Base-by-base conservation (phyloP, 2,113 vertebrate genomes). In the Coryphaenoides rupestris region DNA sequence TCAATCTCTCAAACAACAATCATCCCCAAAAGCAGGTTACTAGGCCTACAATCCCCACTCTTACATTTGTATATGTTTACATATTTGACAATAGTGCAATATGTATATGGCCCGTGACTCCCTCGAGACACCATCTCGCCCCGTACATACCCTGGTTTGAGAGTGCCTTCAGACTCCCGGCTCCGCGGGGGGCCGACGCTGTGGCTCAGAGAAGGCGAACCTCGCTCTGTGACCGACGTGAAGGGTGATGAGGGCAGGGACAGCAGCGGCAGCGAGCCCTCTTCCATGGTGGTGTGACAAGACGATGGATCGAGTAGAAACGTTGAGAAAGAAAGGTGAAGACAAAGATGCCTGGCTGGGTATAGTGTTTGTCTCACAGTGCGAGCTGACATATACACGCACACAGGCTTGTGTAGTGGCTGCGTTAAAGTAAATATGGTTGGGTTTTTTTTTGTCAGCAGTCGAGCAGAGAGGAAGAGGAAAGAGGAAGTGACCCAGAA, bases 251-350 rank as follows among this genome's bases (percentile, higher is more conserved):
- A 83, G 1, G 74, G 75, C 66, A 79, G 72, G 24, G 78, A 79
- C 65, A 80, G 21, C 33, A 82, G 72, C 26, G 72, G 74, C 23
- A 73, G 64, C 33, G 68, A 63, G 14, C 79, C 81, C 72, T 70
- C 83, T 57, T 91, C 88, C 89, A 90, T 90, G 62, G 17, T 46
- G 33, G 17, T 46, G 33, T 40, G 2, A 40, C 33, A 40, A n/a
- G n/a, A n/a, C n/a, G n/a, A n/a, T n/a, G n/a, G 33, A 10, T 40
- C 6, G 33, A 50, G 16, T 17, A 50, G 15, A n/a, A 50, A 50
- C 47, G 3, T n/a, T 14, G n/a, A 45, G 40, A 45, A 5, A 45
- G 2, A 50, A n/a, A 17, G 9, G 17, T 50, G 16, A 17, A 50
- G 47, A 50, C 5, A 50, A 16, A n/a, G 47, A 50, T 6, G 17